Evolutionary conservation across 2,888 invertebrate species (phyloP), one percentile per base, ranked within the genome.

Genomic region (Sturmia bella): DNA sequence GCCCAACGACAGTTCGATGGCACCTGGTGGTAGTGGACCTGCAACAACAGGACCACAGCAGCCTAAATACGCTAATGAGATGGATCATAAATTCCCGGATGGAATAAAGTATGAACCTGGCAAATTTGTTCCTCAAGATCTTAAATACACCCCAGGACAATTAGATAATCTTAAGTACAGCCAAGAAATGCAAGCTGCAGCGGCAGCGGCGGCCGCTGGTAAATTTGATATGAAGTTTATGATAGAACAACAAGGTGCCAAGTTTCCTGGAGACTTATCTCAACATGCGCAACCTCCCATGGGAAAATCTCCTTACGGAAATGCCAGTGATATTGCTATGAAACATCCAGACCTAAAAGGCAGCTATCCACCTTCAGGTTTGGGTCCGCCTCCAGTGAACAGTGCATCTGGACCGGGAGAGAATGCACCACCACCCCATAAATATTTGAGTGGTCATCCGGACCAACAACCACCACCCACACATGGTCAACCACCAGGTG

Each of bases 141-240:
- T 91, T 91, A 93, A 92, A 87, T 93, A 86, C 92, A 88, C 89
- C 11, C 89, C 90, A 4, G 87, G 87, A 2, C 86, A 87, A 1
- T 82, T 90, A 56, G 91, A 90, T 63, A 86, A 89, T 3, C 85
- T 90, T 32, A 90, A 90, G 69, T 90, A 91, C 68, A 88, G 88
- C 39, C 90, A 90, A 74, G 91, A 90, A 73, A 89, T 90, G 85
- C 89, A 89, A 56, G 89, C 87, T n/a, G 89, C 88, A 12, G 88
- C 89, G 19, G 88, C 89, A 3, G 88, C 86, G 0, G 86, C 86
- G 5, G 86, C 86, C 4, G 86, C 85, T 3, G 89, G 87, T 41
- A 91, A 91, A 78, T 91, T 90, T 80, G 91, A 91, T 64, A 89
- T 91, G 85, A 91, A 91, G 84, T 91, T 89, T 61, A 87, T 89